Conservation (phyloP, 1,140 invertebrate species). For the Amyelois transitella region DNA sequence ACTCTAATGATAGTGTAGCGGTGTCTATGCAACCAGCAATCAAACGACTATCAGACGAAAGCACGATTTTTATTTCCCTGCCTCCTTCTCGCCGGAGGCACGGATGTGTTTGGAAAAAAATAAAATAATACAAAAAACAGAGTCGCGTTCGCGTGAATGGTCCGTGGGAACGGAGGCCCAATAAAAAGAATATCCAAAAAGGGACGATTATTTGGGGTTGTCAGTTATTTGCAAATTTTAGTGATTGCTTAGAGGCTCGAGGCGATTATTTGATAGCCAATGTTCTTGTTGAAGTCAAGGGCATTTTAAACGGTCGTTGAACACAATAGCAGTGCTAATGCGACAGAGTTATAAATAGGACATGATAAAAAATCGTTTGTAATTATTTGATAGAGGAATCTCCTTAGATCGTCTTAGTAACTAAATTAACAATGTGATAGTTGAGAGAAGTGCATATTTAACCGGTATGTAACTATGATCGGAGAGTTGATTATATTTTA, state of each 20-base stretch:
- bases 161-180: slow-evolving; percentile 56
- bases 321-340: slow-evolving; percentile 41
- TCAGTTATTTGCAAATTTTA: slow-evolving; percentile 39
- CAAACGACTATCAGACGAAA: slow-evolving; percentile 53
- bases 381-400: slow-evolving; percentile 22
- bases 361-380: slow-evolving; percentile 40
- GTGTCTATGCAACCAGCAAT: slow-evolving; percentile 34
- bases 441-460: no score
- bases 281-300: slow-evolving; percentile 24
- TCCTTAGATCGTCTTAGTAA: neutral
- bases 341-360: slow-evolving; percentile 31
- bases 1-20: slow-evolving; percentile 49
- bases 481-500: no score
- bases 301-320: slow-evolving; percentile 26
- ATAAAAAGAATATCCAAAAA: slow-evolving; percentile 38
- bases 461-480: no score
- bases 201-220: slow-evolving; percentile 37
- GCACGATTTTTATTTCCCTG: slow-evolving; percentile 38
- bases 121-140: slow-evolving; percentile 25
- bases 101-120: slow-evolving; percentile 43
- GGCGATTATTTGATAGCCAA: slow-evolving; percentile 16
- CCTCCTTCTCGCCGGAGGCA: slow-evolving; percentile 46
- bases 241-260: slow-evolving; percentile 17
- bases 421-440: no score
- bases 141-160: slow-evolving; percentile 38